Evolutionary conservation across 2,888 invertebrate genomes (phyloP).

Genomic region (Phengaris alcon): DNA sequence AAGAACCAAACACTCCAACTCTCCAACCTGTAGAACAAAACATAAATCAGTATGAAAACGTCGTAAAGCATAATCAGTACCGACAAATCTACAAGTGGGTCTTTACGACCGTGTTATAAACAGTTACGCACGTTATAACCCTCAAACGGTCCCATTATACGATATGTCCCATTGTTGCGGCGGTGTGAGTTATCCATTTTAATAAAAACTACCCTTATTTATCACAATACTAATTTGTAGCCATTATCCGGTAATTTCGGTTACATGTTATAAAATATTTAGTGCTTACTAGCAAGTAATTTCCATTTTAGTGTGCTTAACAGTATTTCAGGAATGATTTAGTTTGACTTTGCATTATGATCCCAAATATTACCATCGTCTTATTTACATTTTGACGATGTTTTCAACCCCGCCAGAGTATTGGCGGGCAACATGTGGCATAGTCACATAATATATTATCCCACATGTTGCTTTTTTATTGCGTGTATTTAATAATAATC

Average conservation of each 20-base stretch:
- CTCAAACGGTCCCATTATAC: slow-evolving; percentile 12
- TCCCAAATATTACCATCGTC: no score
- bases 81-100: slow-evolving; percentile 23
- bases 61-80: slow-evolving; percentile 15
- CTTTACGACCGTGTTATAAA: slow-evolving; percentile 4
- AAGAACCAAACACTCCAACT: neutral
- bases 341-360: no score
- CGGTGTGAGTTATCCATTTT: neutral
- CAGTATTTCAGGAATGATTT: no score
- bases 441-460: no score
- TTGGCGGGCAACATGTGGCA: no score
- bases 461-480: no score
- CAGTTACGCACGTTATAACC: slow-evolving; percentile 13
- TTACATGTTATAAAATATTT: neutral
- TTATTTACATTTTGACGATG: no score
- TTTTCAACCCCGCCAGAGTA: no score
- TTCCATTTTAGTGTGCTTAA: no score
- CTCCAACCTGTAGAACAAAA: neutral
- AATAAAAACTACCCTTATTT: slow-evolving; percentile 8
- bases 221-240: neutral
- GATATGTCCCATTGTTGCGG: neutral
- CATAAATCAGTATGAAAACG: slow-evolving; percentile 5
- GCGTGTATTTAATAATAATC: no score
- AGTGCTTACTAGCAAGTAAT: neutral
- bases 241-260: neutral